Base-by-base conservation (phyloP, 2,888 invertebrate species). In the Acleris holmiana region DNA sequence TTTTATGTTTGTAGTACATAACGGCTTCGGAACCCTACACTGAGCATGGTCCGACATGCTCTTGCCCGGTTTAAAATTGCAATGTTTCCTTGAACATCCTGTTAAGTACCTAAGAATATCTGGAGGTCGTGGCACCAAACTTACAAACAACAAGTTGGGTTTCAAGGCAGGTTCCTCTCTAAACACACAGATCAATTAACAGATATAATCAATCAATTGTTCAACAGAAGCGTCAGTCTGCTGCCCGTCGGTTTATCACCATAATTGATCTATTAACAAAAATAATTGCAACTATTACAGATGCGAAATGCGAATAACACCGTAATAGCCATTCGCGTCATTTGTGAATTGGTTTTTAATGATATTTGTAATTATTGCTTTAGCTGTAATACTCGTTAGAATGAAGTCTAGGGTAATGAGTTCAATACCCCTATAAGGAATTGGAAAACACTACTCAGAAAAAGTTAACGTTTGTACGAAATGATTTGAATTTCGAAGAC, bases 201-300 rank as follows among this genome's bases (percentile, higher is more conserved):
- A 17, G 64, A 64, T 64, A 53, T 47, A 41, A 53, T 64, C 64
- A 64, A 64, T 64, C 64, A 64, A 64, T 64, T 64, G 64, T 64
- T 64, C 18, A 63, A 57, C 51, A 56, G 47, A 54, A 51, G 50
- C 56, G 53, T 64, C 64, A 48, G 48, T 64, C 58, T 48, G 47
- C 41, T 21, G 44, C 25, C 23, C 48, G 64, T 54, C 58, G 53
- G 57, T 58, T 63, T 62, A 62, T 62, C 62, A 50, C 2, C 53
- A 53, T 56, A 57, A 57, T 62, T 62, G 19, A 63, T 63, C 63
- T 61, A 46, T 51, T 57, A 35, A 46, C 51, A 7, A 35, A 62
- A 62, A 62, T 50, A 56, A 62, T 62, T 50, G 56, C 25, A 48
- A 48, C 29, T 56, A 49, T 35, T 49, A 62, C 49, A 40, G 35